Evolutionary conservation across 2,888 invertebrate genomes (phyloP).

Genomic region (Nymphalis c-album): DNA sequence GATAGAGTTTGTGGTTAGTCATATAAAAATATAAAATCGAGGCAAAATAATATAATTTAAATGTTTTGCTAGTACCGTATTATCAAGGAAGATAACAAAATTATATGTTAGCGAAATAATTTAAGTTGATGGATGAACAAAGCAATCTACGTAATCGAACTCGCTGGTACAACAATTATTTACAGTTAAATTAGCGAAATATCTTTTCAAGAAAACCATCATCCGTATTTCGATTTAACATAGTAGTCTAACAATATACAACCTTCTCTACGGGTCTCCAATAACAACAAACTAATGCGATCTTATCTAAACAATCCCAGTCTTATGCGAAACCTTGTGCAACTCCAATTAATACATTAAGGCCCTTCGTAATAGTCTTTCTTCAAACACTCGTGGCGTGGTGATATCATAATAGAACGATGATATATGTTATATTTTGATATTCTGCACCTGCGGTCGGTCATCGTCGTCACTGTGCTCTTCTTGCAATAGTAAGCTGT

Average conservation of each 20-base stretch:
- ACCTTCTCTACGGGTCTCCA: conserved; percentile 27
- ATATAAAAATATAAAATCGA: conserved; percentile 34
- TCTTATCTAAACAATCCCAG: conserved; percentile 65
- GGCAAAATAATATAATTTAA: conserved; percentile 25
- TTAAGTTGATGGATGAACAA: conserved; percentile 51
- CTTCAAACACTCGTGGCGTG: conserved; percentile 33
- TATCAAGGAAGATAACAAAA: conserved; percentile 40
- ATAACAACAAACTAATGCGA: conserved; percentile 46
- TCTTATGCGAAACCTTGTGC: conserved; percentile 72
- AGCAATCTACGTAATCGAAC: conserved; percentile 51
- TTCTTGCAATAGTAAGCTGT: conserved; percentile 82
- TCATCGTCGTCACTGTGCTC: conserved; percentile 84
- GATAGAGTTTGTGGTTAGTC: conserved; percentile 18
- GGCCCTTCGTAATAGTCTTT: conserved; percentile 34
- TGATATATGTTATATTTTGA: conserved; percentile 44
- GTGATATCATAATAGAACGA: conserved; percentile 22
- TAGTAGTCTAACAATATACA: conserved; percentile 29
- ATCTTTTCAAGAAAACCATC: conserved; percentile 9
- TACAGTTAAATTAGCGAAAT: conserved; percentile 48
- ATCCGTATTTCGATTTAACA: conserved; percentile 18
- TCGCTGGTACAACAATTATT: conserved; percentile 56
- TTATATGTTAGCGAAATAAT: conserved; percentile 49
- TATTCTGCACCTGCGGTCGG: conserved; percentile 55
- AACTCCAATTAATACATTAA: conserved; percentile 38
- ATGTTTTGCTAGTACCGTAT: conserved; percentile 40